A percentile compares a stretch with the other conserved stretches of the same genome.
Conservation (phyloP, 2,113 vertebrate genomes). For the Pelmatolapia mariae region DNA sequence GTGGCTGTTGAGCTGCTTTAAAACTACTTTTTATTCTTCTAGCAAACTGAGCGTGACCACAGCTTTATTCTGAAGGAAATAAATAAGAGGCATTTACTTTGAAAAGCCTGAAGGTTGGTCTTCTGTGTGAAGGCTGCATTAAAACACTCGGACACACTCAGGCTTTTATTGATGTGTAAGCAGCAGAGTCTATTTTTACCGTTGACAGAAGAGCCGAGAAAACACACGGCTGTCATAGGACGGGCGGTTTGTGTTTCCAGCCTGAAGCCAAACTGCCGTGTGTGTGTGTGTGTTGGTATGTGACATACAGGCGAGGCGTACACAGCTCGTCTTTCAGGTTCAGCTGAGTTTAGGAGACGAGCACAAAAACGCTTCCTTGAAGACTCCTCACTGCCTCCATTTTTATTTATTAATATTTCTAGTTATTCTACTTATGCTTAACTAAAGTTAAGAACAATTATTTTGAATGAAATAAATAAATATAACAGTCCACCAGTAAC, state of each 20-base stretch:
- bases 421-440: neutral
- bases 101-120: neutral
- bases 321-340: conserved; percentile 26
- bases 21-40: neutral
- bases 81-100: neutral
- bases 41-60: neutral
- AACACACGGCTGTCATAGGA: conserved; percentile 1
- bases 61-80: neutral
- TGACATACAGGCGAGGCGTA: neutral
- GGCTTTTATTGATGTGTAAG: neutral
- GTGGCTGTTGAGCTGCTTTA: neutral
- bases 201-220: neutral
- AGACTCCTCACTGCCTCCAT: neutral
- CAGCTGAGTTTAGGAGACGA: neutral
- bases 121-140: neutral
- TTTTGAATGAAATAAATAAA: neutral
- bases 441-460: neutral
- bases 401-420: neutral
- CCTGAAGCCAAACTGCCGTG: neutral
- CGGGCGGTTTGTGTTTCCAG: neutral
- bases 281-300: conserved; percentile 3
- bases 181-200: conserved; percentile 38
- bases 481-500: neutral
- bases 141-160: neutral
- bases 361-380: neutral